These are phyloP conservation scores for Drosophila arizonae DNA, from an alignment of 1,140 invertebrate genomes.

Conservation along the genomic window DNA sequence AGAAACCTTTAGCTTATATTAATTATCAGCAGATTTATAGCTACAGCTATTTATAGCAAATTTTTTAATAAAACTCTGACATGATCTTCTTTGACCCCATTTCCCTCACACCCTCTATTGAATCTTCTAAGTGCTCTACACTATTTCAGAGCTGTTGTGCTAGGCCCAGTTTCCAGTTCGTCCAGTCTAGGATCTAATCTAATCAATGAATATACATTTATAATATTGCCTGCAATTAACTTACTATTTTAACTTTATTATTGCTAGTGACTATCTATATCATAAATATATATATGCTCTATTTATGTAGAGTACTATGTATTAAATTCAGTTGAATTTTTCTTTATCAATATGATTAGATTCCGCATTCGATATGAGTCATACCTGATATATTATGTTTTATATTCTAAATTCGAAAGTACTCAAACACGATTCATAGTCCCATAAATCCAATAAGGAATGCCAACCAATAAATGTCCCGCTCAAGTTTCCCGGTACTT, in stretches of 20 bases:
- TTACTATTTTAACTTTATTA: slow-evolving; percentile 7
- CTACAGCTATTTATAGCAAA: background rate
- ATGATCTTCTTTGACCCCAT: too few relatives aligned
- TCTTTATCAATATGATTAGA: slow-evolving; percentile 42
- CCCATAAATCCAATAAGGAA: background rate
- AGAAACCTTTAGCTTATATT: background rate
- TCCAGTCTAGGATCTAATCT: background rate
- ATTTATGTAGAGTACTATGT: slow-evolving; percentile 6
- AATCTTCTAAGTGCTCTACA: too few relatives aligned
- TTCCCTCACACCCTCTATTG: too few relatives aligned
- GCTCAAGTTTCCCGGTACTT: too few relatives aligned
- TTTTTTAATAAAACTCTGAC: background rate
- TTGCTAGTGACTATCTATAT: background rate
- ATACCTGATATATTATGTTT: background rate
- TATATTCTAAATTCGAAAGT: background rate
- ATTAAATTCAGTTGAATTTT: slow-evolving; percentile 25
- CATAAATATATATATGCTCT: slow-evolving; percentile 1
- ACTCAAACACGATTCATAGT: background rate
- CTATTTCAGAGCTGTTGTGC: slow-evolving; percentile 6
- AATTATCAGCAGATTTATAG: background rate
- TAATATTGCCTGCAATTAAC: slow-evolving; percentile 4
- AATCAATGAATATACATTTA: background rate
- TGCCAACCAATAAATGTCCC: too few relatives aligned
- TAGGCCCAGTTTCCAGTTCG: slow-evolving; percentile 4
- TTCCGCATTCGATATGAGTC: slow-evolving; percentile 25